A percentile compares a stretch with the other conserved stretches of the same genome.
phyloP scores from a whole-genome alignment of 2,888 invertebrate species.

The Mystacides longicornis region DNA sequence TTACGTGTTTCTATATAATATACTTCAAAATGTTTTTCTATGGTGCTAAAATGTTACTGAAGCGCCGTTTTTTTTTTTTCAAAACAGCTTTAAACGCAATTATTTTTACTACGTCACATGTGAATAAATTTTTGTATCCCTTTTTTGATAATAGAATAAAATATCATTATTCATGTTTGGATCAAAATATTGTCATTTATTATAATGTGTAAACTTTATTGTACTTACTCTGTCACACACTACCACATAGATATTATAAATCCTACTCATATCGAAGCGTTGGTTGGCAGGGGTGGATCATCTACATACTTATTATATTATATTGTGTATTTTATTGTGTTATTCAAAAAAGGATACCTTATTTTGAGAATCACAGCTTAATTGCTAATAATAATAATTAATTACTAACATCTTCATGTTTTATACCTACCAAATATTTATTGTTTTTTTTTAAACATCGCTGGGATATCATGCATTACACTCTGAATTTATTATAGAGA shows the following conservation, averaged over 20 bases:
- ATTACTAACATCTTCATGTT: too few species aligned
- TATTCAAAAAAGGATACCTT: neutral
- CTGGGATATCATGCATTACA: too few species aligned
- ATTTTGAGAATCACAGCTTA: neutral
- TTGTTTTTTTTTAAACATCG: too few species aligned
- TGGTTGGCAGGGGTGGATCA: neutral
- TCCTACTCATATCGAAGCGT: neutral
- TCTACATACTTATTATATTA: neutral
- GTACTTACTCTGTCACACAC: neutral
- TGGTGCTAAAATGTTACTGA: neutral
- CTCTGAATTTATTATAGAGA: too few species aligned
- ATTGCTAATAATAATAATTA: too few species aligned
- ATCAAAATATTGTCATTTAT: neutral
- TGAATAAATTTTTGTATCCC: neutral
- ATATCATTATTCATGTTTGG: neutral
- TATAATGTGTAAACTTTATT: neutral
- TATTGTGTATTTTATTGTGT: neutral
- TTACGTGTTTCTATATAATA: too few species aligned
- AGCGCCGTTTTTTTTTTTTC: neutral
- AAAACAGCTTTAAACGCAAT: too few species aligned
- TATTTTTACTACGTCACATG: too few species aligned
- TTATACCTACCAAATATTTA: too few species aligned
- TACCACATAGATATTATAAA: neutral
- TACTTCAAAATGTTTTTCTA: too few species aligned
- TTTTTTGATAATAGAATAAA: slow-evolving; percentile 1